Evolutionary conservation across 2,113 vertebrate genomes (phyloP).

Genomic region (Myiopsitta monachus): DNA sequence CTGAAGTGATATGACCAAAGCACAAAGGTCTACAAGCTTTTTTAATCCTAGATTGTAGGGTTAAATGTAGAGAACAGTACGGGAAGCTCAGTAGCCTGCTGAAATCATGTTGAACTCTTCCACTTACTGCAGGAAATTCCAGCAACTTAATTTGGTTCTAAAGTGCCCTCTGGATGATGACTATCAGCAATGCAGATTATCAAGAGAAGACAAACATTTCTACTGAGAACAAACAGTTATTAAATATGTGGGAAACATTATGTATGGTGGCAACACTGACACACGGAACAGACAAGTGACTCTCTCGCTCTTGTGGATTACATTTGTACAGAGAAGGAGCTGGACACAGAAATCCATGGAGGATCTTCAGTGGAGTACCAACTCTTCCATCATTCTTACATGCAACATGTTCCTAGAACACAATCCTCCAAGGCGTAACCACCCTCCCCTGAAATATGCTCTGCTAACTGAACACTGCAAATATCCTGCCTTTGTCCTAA

Average conservation of each 20-base stretch:
- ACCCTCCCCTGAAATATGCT: not conserved
- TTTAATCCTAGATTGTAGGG: not conserved
- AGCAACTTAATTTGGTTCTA: not conserved
- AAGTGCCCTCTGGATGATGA: not conserved
- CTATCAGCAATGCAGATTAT: not conserved
- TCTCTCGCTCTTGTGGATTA: not conserved
- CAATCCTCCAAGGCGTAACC: not conserved
- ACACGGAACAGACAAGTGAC: not conserved
- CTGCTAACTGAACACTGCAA: not conserved
- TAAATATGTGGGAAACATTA: not conserved
- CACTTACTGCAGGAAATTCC: not conserved
- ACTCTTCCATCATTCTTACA: not conserved
- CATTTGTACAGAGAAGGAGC: not conserved
- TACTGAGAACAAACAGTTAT: no score
- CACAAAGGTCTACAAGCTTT: not conserved
- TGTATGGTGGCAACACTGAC: not conserved
- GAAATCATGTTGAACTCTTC: not conserved
- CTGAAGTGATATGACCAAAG: not conserved
- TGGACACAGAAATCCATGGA: not conserved
- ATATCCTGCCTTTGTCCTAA: not conserved
- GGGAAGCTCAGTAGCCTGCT: not conserved
- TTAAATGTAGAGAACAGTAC: not conserved
- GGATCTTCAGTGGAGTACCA: not conserved
- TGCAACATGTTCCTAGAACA: not conserved
- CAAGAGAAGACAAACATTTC: not conserved